Conservation (phyloP, 2,797 vertebrate species). For the Rhynchonycteris naso region DNA sequence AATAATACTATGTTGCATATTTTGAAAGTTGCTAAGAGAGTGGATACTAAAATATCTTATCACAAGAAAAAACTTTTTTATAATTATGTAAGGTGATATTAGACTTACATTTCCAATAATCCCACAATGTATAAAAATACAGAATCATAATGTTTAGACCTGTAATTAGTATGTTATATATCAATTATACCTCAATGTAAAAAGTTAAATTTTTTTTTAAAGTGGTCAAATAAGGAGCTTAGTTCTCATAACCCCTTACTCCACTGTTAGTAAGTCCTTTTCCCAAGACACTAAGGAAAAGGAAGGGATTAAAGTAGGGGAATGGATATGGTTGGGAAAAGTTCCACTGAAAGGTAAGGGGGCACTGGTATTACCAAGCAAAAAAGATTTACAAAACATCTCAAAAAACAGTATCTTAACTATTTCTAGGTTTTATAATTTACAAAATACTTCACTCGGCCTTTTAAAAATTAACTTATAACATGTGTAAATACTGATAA, state of each 20-base stretch:
- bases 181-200: background rate
- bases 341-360: background rate
- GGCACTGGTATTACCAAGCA: background rate
- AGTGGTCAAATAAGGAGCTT: background rate
- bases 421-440: background rate
- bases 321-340: background rate
- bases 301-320: background rate
- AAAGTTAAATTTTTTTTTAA: background rate
- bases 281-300: background rate
- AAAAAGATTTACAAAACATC: background rate
- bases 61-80: background rate
- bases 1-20: background rate
- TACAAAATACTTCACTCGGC: background rate
- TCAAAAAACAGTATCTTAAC: background rate
- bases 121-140: background rate
- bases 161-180: background rate
- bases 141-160: background rate
- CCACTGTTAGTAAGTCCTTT: background rate
- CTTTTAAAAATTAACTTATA: background rate
- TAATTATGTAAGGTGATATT: background rate
- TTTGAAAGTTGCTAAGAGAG: background rate
- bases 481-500: background rate
- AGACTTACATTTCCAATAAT: background rate
- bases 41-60: background rate
- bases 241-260: background rate